Base-by-base conservation (phyloP, 2,797 vertebrate species). In the Chromis chromis region DNA sequence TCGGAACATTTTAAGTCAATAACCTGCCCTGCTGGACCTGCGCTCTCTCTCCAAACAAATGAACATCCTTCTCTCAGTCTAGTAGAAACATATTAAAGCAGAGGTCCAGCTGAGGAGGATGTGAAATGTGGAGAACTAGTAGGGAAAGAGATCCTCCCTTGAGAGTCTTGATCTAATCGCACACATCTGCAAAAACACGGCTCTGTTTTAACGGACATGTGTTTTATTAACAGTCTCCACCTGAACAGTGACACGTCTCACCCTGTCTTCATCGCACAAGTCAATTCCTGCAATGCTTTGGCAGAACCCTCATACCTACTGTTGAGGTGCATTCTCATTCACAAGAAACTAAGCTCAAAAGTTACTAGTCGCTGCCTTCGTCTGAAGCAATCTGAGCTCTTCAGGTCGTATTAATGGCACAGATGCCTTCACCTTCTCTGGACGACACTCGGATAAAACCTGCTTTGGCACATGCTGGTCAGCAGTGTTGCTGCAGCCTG, bases 161-260 rank as follows among this genome's bases (percentile, higher is more conserved):
- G 82, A 85, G 83, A 81, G 60, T 67, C 65, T 62, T 39, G 65
- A 87, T 88, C 64, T 89, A 92, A 86, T 92, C 76, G 22, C 71
- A 80, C 75, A 91, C 92, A 92, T 92, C 92, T 93, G 92, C 86
- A 88, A 81, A 91, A 92, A 92, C 87, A 91, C 7, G 21, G 46
- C 69, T 78, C 66, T 76, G 79, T 89, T 90, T 93, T 87, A 88
- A 86, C 78, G 70, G 79, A 91, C 79, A 72, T 74, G 76, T 82
- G 83, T 90, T 90, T 90, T 88, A 89, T 90, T 79, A 91, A 89
- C 83, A 82, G 84, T 76, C 72, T 74, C 60, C 80, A 64, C 62
- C 76, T 85, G 71, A 54, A 39, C 70, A 53, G 71, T 84, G 79
- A 89, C 85, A 82, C 63, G 56, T 76, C 53, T 65, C 50, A 63